Evolutionary conservation across 2,888 invertebrate genomes (phyloP), one percentile per base, ranked within the genome.

Genomic region (Pammene fasciana): DNA sequence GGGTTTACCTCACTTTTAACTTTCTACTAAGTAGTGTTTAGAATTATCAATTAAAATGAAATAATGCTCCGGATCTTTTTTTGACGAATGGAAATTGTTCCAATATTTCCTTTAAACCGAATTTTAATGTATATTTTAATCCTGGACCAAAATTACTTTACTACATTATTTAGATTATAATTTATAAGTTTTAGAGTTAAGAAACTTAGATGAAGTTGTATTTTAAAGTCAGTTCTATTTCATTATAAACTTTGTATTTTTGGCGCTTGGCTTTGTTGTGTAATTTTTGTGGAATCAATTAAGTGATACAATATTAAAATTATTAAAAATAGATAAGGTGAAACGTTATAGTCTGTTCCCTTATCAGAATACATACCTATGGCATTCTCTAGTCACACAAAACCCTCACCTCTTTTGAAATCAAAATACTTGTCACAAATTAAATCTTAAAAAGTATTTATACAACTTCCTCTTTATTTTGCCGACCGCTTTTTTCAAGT

Each of bases 301-400:
- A 26, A 26, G 26, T 26, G 26, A 26, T 4, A 26, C 26, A 3
- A 26, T 26, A 26, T 4, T 26, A 26, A 4, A 26, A 26, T 26
- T 26, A 26, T 26, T 26, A 26, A 26, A 26, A 26, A 26, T 3
- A 3, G 4, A 26, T 26, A 3, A 26, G 50, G 18, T 11, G 16
- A 10, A 50, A 50, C 4, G 8, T 16, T 18, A 16, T 50, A 26
- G 18, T 9, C 16, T 6, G 5, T 57, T 41, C 41, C 4, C 48
- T 14, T 66, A 34, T 59, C 52, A 52, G 34, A 52, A 59, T 26
- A 26, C 26, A 26, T 26, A 4, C 26, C 2, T 26, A 59, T 36
- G 50, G 50, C 57, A 14, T n/a, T 46, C 43, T 59, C 66, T 66
- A 59, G 50, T 66, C 50, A 66, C 59, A 66, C 10, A 26, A 26